Evolutionary conservation across 2,888 invertebrate genomes (phyloP).

Genomic region (Drosophila atroscutellata): DNA sequence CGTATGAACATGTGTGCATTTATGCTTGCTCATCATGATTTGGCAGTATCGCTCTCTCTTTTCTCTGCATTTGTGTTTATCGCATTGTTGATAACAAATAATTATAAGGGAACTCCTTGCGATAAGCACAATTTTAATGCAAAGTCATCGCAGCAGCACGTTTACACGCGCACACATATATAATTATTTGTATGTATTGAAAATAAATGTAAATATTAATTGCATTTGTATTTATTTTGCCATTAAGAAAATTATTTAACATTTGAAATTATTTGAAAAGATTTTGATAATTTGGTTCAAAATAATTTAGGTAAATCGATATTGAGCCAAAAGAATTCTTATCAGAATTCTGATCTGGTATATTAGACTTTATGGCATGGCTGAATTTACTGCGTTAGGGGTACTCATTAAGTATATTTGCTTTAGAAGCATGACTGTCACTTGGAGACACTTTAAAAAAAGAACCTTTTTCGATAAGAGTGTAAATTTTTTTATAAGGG

Average conservation of each 20-base stretch:
- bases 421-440: not conserved
- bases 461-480: not conserved
- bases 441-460: not conserved
- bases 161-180: conserved; percentile 9
- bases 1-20: conserved; percentile 33
- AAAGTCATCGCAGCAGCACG: conserved; percentile 40
- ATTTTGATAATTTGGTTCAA: not conserved
- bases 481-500: not conserved
- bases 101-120: conserved; percentile 47
- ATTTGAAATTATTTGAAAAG: not conserved
- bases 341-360: not conserved
- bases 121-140: conserved; percentile 35
- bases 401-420: too few relatives aligned
- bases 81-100: conserved; percentile 42
- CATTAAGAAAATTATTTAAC: not conserved
- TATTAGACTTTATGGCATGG: not conserved
- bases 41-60: conserved; percentile 57
- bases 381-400: not conserved
- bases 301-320: not conserved
- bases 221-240: not conserved
- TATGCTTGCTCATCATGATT: conserved; percentile 70
- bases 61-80: conserved; percentile 52
- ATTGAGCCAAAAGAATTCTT: not conserved
- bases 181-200: not conserved
- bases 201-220: not conserved